These are phyloP conservation scores for Drosophila falleni DNA, from an alignment of 2,888 invertebrate species.

Conservation along the genomic window DNA sequence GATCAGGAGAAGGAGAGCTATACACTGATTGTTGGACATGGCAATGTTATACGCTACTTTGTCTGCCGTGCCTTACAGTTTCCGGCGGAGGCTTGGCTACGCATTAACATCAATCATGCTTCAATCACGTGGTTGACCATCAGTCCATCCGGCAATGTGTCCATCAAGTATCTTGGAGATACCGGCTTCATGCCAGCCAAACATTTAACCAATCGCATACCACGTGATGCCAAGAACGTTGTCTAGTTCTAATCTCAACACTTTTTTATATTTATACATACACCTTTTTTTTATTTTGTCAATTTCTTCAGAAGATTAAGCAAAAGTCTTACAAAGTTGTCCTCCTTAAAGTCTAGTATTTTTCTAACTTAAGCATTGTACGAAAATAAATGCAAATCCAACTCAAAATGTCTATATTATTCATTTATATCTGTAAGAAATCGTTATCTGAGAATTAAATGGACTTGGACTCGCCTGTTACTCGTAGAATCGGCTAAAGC, in stretches of 20 bases:
- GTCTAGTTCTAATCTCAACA: conserved; percentile 60
- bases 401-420: background rate
- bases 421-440: background rate
- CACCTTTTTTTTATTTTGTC: background rate
- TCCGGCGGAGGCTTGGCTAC: conserved; percentile 98
- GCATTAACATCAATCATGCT: conserved; percentile 95
- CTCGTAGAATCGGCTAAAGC: too few species aligned
- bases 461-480: too few species aligned
- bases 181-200: conserved; percentile 95
- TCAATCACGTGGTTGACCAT: conserved; percentile 97
- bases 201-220: conserved; percentile 88
- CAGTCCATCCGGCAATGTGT: conserved; percentile 93
- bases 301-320: background rate
- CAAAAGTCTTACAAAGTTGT: conserved; percentile 1
- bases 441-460: too few species aligned
- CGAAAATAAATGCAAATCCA: background rate
- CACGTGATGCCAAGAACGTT: conserved; percentile 79
- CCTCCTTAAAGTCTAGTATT: conserved; percentile 4
- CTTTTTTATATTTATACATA: background rate
- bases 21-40: conserved; percentile 97
- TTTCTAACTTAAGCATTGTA: background rate
- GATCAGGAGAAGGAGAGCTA: conserved; percentile 93
- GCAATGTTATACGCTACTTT: conserved; percentile 98
- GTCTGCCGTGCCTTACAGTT: conserved; percentile 98
- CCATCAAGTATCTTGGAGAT: conserved; percentile 93